Evolutionary conservation across 2,888 invertebrate genomes (phyloP).

Genomic region (Alentia gelatinosa): DNA sequence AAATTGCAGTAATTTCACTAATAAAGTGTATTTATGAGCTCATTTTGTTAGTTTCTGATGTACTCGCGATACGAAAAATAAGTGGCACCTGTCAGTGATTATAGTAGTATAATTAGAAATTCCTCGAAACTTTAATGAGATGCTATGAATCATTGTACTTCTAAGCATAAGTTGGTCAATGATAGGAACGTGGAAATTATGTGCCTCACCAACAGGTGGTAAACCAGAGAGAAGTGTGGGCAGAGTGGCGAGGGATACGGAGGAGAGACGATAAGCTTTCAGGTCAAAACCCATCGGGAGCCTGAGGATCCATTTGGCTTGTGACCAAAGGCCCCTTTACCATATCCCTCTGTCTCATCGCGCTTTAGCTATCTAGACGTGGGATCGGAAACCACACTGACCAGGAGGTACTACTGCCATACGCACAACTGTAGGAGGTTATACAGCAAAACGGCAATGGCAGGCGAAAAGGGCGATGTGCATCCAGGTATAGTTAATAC

Average conservation of each 20-base stretch:
- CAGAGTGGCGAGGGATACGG: neutral
- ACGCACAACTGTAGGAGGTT: neutral
- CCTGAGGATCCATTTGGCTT: neutral
- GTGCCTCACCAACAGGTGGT: too few relatives aligned
- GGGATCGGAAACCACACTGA: neutral
- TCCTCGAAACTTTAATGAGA: too few relatives aligned
- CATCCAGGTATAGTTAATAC: neutral
- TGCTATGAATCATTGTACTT: too few relatives aligned
- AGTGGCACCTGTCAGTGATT: too few relatives aligned
- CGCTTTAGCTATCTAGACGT: neutral
- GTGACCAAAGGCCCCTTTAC: neutral
- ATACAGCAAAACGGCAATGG: neutral
- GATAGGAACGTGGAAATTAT: too few relatives aligned
- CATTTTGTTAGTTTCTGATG: too few relatives aligned
- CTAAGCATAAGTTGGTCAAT: too few relatives aligned
- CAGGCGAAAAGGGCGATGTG: neutral
- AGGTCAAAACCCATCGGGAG: neutral
- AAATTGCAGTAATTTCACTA: too few relatives aligned
- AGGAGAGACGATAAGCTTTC: neutral
- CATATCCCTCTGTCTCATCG: too few relatives aligned
- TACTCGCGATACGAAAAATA: too few relatives aligned
- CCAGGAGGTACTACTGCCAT: neutral
- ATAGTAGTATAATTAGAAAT: too few relatives aligned
- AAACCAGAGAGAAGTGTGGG: neutral
- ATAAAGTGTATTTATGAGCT: too few relatives aligned